These are phyloP conservation scores for Columba janthina DNA, from an alignment of 2,113 vertebrate genomes.

Conservation along the genomic window DNA sequence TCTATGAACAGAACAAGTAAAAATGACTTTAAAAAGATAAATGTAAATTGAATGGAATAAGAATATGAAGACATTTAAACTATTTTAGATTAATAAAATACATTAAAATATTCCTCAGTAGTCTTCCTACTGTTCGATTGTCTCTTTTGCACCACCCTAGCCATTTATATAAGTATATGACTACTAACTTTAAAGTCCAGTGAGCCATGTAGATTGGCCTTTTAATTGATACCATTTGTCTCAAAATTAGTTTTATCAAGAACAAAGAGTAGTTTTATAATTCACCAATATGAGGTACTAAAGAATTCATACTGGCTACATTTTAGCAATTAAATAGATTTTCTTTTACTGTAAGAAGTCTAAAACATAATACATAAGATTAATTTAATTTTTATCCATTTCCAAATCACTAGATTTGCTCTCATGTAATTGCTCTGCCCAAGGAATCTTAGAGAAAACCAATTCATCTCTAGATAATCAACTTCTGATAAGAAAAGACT, in stretches of 20 bases:
- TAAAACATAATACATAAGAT: background rate
- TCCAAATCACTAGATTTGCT: background rate
- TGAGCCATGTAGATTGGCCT: background rate
- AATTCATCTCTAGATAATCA: conserved; percentile 8
- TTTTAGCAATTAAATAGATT: conserved; percentile 32
- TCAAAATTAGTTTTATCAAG: conserved; percentile 13
- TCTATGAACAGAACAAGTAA: background rate
- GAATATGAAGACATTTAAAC: background rate
- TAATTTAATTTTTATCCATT: background rate
- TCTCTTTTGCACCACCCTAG: background rate
- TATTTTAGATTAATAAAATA: background rate
- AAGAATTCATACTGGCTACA: background rate
- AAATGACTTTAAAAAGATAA: background rate
- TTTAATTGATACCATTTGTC: background rate
- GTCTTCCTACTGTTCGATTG: background rate
- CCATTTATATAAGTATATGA: background rate
- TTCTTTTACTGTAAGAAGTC: background rate
- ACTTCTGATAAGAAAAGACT: conserved; percentile 6
- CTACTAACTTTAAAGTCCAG: background rate
- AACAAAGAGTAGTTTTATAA: conserved; percentile 1
- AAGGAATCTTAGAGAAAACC: background rate
- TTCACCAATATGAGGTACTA: background rate
- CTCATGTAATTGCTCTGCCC: background rate
- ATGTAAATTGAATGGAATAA: background rate
- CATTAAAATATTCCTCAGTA: background rate